Base-by-base conservation (phyloP, 2,888 invertebrate genomes). In the Incurvaria masculella region DNA sequence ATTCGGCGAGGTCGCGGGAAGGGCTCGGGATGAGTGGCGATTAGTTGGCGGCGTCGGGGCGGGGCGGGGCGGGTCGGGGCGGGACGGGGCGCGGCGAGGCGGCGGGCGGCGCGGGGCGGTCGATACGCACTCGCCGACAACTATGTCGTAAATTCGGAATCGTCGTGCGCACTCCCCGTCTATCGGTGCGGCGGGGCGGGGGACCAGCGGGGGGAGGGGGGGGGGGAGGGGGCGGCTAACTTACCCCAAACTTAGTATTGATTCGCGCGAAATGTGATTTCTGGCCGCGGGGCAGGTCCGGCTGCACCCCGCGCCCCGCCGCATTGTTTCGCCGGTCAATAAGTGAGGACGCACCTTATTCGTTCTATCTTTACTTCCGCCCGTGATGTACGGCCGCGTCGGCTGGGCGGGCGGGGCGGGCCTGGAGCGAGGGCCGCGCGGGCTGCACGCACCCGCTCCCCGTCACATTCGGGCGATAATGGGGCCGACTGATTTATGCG, bases 181-280 rank as follows among this genome's bases (percentile, higher is more conserved):
- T 33, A 33, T 33, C 14, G 33, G 33, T 8, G 33, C 33, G 33
- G 33, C 33, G 33, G 11, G n/a, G n/a, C n/a, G n/a, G n/a, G n/a
- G n/a, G n/a, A n/a, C n/a, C n/a, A n/a, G n/a, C n/a, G n/a, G n/a
- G n/a, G n/a, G n/a, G n/a, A n/a, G n/a, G n/a, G n/a, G n/a, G n/a
- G n/a, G n/a, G 73, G 75, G 74, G 72, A 75, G 65, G 70, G 72
- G 74, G 74, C 73, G 75, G 73, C 75, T 73, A 63, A 33, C 11
- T 33, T 33, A 14, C 11, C 33, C 33, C 33, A 33, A 75, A 76
- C 76, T 78, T 76, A 76, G 78, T 78, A 78, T 78, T 78, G 78
- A 78, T 78, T 78, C 78, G 75, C 76, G 74, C 75, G 72, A 75
- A 78, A 75, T 76, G 75, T 78, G 78, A 78, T 78, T 78, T 78